Percentiles rank a stretch among this genome's conserved stretches.
phyloP scores from a whole-genome alignment of 2,797 vertebrate genomes.

The Artibeus jamaicensis region DNA sequence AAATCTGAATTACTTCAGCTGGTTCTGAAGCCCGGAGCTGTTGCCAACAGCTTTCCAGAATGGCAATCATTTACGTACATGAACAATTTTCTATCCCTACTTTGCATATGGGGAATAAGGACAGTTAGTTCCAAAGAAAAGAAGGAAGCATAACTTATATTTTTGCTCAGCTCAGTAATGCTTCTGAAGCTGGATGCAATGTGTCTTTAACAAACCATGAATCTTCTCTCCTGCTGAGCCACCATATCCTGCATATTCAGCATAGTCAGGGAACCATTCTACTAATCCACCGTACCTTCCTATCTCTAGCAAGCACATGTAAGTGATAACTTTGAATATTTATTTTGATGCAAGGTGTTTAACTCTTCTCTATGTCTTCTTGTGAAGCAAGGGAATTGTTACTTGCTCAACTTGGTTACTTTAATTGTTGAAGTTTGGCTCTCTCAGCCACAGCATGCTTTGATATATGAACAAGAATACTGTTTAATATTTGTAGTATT shows the following conservation, averaged over 20 bases:
- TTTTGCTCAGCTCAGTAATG: conserved; percentile 65
- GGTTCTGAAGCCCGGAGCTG: conserved; percentile 61
- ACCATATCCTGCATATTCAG: conserved; percentile 73
- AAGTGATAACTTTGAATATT: conserved; percentile 80
- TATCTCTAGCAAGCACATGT: conserved; percentile 83
- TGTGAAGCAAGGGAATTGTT: conserved; percentile 53
- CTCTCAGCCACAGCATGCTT: conserved; percentile 43
- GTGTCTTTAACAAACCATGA: conserved; percentile 80
- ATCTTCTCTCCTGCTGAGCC: conserved; percentile 75
- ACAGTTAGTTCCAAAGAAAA: conserved; percentile 65
- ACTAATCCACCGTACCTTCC: conserved; percentile 79
- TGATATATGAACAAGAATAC: conserved; percentile 43
- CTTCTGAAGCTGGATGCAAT: conserved; percentile 74
- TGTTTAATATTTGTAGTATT: conserved; percentile 36
- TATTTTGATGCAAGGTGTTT: conserved; percentile 76
- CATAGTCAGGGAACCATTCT: conserved; percentile 79
- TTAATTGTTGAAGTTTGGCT: conserved; percentile 68
- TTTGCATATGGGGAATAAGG: conserved; percentile 72
- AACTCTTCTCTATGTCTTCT: conserved; percentile 73
- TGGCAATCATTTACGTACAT: conserved; percentile 72
- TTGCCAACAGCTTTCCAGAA: conserved; percentile 63
- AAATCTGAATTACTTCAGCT: conserved; percentile 73
- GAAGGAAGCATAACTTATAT: conserved; percentile 28
- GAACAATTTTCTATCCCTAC: conserved; percentile 72
- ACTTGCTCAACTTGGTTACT: conserved; percentile 69